Conservation (phyloP, 2,888 invertebrate genomes). For the Tanytarsus gracilentus region DNA sequence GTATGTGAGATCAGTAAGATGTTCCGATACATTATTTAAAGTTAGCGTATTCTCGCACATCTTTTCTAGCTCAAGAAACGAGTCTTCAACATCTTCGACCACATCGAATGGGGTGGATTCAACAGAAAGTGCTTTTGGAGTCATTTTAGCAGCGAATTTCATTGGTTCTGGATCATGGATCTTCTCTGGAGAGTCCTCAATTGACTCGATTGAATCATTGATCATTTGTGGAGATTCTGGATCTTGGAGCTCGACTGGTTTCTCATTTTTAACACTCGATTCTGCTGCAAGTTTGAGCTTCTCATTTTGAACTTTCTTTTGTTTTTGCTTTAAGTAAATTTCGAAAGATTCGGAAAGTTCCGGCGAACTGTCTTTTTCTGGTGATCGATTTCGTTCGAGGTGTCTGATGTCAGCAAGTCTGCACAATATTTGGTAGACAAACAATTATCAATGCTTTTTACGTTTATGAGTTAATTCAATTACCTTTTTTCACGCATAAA, state of each 20-base stretch:
- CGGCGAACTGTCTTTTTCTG: neutral
- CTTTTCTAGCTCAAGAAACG: slow-evolving; percentile 13
- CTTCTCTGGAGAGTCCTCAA: too few species aligned
- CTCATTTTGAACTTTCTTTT: neutral
- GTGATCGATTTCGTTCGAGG: neutral
- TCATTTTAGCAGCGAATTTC: too few species aligned
- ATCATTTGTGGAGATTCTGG: too few species aligned
- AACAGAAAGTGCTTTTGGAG: too few species aligned
- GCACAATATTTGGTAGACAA: neutral
- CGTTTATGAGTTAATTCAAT: neutral
- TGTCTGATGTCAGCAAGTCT: neutral
- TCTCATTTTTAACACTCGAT: neutral
- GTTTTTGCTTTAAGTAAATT: neutral
- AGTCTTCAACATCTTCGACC: too few species aligned
- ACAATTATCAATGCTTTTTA: neutral
- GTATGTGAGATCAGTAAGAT: neutral
- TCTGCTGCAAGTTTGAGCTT: neutral
- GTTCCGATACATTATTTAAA: slow-evolving; percentile 6
- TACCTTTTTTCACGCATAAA: neutral
- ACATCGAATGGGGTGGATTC: too few species aligned
- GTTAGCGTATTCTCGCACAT: slow-evolving; percentile 7
- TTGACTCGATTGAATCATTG: too few species aligned
- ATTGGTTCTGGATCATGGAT: too few species aligned
- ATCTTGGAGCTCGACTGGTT: neutral
- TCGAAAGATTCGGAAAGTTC: slow-evolving; percentile 1